Conservation (phyloP, 2,113 vertebrate genomes). For the Athene cunicularia region DNA sequence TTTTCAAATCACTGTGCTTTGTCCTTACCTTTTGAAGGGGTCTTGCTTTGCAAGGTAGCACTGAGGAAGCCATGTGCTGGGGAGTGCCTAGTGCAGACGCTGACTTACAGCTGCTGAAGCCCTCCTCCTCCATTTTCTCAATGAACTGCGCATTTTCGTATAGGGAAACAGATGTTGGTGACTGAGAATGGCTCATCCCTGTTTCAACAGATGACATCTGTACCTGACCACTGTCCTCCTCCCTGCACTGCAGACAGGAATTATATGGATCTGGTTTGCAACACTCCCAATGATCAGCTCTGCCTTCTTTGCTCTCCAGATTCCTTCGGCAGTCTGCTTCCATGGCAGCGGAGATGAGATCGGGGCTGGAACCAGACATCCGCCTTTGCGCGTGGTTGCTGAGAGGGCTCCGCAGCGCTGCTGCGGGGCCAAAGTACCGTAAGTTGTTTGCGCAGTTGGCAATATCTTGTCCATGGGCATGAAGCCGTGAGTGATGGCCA, state of each 20-base stretch:
- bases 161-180: slow-evolving; percentile 68
- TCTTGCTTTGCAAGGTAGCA: slow-evolving; percentile 83
- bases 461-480: slow-evolving; percentile 84
- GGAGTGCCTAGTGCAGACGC: slow-evolving; percentile 61
- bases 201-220: neutral
- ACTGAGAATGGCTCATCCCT: slow-evolving; percentile 59
- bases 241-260: slow-evolving; percentile 83
- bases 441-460: slow-evolving; percentile 93
- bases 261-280: slow-evolving; percentile 84
- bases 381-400: slow-evolving; percentile 90
- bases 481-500: slow-evolving; percentile 74
- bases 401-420: slow-evolving; percentile 92
- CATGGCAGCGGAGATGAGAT: slow-evolving; percentile 89
- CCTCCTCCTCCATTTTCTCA: slow-evolving; percentile 59
- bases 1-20: fast-evolving
- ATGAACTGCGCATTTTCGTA: slow-evolving; percentile 60
- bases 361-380: slow-evolving; percentile 88
- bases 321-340: slow-evolving; percentile 82
- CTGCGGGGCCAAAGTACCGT: slow-evolving; percentile 94
- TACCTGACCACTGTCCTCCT: neutral
- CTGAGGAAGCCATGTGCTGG: slow-evolving; percentile 74
- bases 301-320: slow-evolving; percentile 47
- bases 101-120: slow-evolving; percentile 43
- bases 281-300: slow-evolving; percentile 78
- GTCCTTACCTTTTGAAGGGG: slow-evolving; percentile 87